Conservation (phyloP, 2,113 vertebrate species). For the Etheostoma cragini region DNA sequence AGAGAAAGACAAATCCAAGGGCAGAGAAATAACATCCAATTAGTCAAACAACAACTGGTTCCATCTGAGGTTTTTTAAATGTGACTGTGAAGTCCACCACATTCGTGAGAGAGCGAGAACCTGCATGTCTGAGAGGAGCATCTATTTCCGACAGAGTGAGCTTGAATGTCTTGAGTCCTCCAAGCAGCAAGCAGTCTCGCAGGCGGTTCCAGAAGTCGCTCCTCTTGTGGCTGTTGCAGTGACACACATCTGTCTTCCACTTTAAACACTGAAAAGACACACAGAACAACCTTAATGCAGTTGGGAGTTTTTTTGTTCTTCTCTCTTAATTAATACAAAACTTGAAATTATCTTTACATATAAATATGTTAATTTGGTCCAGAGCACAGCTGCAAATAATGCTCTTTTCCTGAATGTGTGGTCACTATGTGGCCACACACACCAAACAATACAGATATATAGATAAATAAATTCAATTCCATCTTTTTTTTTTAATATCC, state of each 20-base stretch:
- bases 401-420: neutral
- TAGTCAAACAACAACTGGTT: neutral
- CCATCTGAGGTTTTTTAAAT: neutral
- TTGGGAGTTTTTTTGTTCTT: neutral
- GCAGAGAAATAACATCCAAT: neutral
- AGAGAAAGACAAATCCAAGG: neutral
- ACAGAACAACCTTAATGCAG: neutral
- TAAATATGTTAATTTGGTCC: neutral
- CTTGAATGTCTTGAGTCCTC: conserved; percentile 83
- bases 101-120: conserved; percentile 57
- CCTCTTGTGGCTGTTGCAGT: conserved; percentile 90
- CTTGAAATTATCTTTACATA: neutral
- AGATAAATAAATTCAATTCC: too few relatives aligned
- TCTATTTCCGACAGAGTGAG: conserved; percentile 86
- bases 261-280: conserved; percentile 79
- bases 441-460: too few relatives aligned
- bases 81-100: neutral
- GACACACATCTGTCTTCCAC: conserved; percentile 83
- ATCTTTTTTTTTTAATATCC: too few relatives aligned
- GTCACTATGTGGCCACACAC: neutral
- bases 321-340: neutral
- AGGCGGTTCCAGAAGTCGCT: conserved; percentile 86
- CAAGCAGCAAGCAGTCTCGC: conserved; percentile 76
- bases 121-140: conserved; percentile 81
- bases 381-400: neutral